Evolutionary conservation across 2,113 vertebrate species (phyloP).

Genomic region (Haplochromis burtoni): DNA sequence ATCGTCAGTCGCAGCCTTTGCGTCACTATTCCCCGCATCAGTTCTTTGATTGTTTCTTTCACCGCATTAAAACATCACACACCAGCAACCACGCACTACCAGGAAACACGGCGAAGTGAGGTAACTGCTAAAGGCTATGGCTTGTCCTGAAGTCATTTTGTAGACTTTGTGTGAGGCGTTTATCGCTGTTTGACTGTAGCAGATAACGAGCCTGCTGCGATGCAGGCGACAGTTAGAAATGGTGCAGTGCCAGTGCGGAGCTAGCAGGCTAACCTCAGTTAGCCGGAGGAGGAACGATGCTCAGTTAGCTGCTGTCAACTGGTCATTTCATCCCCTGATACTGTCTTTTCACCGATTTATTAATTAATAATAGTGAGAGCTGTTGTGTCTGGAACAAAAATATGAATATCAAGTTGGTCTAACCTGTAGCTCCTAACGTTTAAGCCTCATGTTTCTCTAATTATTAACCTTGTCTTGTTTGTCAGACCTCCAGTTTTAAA

Average conservation of each 20-base stretch:
- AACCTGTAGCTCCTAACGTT: background rate
- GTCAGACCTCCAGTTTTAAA: background rate
- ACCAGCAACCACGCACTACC: background rate
- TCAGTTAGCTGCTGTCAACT: background rate
- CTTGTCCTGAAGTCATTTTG: accelerated
- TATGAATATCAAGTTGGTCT: background rate
- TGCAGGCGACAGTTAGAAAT: constrained; percentile 13
- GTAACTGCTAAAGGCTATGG: background rate
- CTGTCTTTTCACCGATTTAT: background rate
- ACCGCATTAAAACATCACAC: background rate
- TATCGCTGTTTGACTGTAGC: background rate
- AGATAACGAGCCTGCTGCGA: background rate
- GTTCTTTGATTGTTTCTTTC: constrained; percentile 39
- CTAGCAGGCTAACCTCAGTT: constrained; percentile 23
- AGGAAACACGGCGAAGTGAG: background rate
- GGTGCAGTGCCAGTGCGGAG: constrained; percentile 52
- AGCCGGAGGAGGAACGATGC: background rate
- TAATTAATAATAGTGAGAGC: background rate
- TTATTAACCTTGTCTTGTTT: background rate
- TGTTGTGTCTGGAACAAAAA: background rate
- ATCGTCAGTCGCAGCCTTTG: background rate
- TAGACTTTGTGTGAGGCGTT: background rate
- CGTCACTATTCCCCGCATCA: constrained; percentile 6
- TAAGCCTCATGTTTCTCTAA: background rate
- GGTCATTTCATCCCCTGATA: background rate